Evolutionary conservation across 2,888 invertebrate genomes (phyloP).

Genomic region (Malacosoma neustria): DNA sequence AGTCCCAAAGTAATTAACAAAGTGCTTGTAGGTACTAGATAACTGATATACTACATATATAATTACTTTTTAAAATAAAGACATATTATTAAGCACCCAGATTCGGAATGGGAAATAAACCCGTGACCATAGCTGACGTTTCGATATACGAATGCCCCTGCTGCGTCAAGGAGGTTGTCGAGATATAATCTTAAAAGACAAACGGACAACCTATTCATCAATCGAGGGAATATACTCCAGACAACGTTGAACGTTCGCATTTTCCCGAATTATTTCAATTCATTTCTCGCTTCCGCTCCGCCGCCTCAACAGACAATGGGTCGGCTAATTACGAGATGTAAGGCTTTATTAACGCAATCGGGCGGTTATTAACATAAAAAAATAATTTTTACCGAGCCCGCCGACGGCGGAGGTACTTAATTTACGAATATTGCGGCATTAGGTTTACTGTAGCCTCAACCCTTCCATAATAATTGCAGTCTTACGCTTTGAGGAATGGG

Average conservation of each 20-base stretch:
- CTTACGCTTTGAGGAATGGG: constrained; percentile 58
- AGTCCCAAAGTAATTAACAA: too few species aligned
- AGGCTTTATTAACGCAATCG: constrained; percentile 73
- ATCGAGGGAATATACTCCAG: constrained; percentile 4
- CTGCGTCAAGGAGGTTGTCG: too few species aligned
- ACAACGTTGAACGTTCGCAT: constrained; percentile 25
- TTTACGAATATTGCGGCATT: constrained; percentile 70
- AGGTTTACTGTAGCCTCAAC: constrained; percentile 54
- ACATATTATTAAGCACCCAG: too few species aligned
- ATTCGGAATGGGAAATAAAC: too few species aligned
- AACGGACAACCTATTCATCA: neutral
- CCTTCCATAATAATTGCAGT: constrained; percentile 68
- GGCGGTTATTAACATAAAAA: constrained; percentile 72
- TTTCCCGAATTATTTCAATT: constrained; percentile 46
- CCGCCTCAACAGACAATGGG: constrained; percentile 56
- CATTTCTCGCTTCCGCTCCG: constrained; percentile 39
- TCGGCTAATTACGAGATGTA: constrained; percentile 67
- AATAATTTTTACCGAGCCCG: constrained; percentile 68
- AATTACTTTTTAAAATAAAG: too few species aligned
- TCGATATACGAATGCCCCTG: too few species aligned
- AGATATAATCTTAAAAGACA: too few species aligned
- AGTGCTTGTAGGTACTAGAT: too few species aligned
- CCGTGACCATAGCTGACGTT: too few species aligned
- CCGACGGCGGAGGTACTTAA: constrained; percentile 53
- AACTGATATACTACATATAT: too few species aligned